A percentile compares a stretch with the other conserved stretches of the same genome.
Evolutionary conservation across 2,113 vertebrate genomes (phyloP).

Genomic region (Leucosticte australis): DNA sequence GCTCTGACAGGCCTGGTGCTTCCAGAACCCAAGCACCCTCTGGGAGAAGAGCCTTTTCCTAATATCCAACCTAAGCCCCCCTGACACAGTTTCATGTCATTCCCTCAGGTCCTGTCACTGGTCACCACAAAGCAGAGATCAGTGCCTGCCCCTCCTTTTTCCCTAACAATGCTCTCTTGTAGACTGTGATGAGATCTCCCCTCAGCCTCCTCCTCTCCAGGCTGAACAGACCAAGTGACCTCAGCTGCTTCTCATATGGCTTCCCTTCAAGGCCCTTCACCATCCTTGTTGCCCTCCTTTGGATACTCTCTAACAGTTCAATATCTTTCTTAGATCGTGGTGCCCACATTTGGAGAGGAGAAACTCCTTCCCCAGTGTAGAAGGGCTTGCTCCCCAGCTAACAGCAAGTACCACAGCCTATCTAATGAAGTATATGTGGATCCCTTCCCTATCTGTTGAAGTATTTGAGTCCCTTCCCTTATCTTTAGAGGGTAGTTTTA

Average conservation of each 20-base stretch:
- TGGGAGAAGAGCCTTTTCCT: neutral
- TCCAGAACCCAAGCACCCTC: neutral
- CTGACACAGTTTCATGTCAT: neutral
- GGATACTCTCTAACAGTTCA: neutral
- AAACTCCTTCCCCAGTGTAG: neutral
- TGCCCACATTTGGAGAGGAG: neutral
- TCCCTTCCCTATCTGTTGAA: neutral
- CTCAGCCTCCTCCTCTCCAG: neutral
- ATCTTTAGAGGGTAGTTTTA: neutral
- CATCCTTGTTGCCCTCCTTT: neutral
- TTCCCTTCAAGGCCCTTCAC: neutral
- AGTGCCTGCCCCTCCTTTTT: neutral
- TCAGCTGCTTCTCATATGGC: neutral
- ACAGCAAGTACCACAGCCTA: neutral
- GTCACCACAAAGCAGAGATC: neutral
- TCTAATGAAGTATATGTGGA: neutral
- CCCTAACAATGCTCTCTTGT: neutral
- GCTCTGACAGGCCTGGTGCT: neutral
- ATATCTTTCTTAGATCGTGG: neutral
- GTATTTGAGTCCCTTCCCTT: neutral
- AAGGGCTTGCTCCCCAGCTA: neutral
- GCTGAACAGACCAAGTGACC: neutral
- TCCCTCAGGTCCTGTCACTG: neutral
- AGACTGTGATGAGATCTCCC: neutral
- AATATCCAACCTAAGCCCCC: neutral